A percentile compares a stretch with the other conserved stretches of the same genome.
phyloP scores from a whole-genome alignment of 2,797 vertebrate species.

The Urocyon cinereoargenteus region DNA sequence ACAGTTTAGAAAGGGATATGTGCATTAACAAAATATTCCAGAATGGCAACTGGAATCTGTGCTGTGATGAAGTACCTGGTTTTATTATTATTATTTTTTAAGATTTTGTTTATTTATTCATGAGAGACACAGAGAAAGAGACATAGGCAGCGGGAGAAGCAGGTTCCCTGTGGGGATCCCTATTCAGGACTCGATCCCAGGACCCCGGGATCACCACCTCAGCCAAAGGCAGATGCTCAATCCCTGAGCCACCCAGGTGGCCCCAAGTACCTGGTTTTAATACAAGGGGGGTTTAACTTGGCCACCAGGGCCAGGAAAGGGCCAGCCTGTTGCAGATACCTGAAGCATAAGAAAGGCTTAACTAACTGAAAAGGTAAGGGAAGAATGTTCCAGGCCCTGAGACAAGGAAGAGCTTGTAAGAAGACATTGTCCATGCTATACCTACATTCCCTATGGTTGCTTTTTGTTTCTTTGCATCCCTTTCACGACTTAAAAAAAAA shows the following conservation, averaged over 20 bases:
- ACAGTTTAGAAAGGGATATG: not conserved
- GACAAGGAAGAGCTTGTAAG: not conserved
- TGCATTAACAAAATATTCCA: slow-evolving; percentile 41
- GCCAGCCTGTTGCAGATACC: not conserved
- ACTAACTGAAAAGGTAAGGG: not conserved
- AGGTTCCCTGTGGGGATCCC: no score
- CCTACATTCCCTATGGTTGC: not conserved
- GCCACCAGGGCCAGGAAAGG: not conserved
- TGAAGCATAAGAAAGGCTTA: slow-evolving; percentile 19
- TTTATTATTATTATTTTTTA: not conserved
- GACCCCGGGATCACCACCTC: no score
- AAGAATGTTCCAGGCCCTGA: not conserved
- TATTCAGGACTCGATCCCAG: no score
- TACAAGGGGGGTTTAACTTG: not conserved
- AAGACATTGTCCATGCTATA: not conserved
- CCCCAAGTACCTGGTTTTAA: not conserved
- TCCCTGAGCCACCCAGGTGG: no score
- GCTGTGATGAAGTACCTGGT: not conserved
- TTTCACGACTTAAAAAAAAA: not conserved
- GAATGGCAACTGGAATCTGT: not conserved
- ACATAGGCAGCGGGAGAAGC: no score
- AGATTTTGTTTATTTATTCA: no score
- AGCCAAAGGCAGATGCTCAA: no score
- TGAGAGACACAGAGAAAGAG: no score
- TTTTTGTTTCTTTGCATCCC: not conserved